Percentiles rank a stretch among this genome's conserved stretches.
Evolutionary conservation across 2,888 invertebrate species (phyloP).

Genomic region (Taphrorychus bicolor): DNA sequence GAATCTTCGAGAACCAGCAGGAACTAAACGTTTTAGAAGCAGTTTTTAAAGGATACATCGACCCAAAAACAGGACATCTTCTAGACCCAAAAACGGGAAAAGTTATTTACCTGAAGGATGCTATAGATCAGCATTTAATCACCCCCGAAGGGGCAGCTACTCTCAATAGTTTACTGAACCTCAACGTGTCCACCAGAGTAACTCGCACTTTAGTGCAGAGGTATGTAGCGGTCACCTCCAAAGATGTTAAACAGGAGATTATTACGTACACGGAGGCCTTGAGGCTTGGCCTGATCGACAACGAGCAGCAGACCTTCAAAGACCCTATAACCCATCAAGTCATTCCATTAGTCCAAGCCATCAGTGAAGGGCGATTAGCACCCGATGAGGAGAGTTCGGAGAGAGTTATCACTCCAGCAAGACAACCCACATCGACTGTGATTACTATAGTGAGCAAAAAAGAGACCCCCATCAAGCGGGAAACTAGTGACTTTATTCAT

Average conservation of each 20-base stretch:
- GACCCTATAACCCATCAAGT: constrained; percentile 77
- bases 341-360: constrained; percentile 79
- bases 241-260: constrained; percentile 66
- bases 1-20: constrained; percentile 76
- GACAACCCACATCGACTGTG: constrained; percentile 43
- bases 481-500: constrained; percentile 46
- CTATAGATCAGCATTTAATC: constrained; percentile 84
- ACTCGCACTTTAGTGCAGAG: constrained; percentile 85
- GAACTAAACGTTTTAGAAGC: constrained; percentile 88
- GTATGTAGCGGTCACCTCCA: constrained; percentile 77
- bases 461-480: constrained; percentile 40
- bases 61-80: constrained; percentile 87
- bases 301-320: constrained; percentile 75
- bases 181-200: constrained; percentile 87
- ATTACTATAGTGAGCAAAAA: constrained; percentile 46
- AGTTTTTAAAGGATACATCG: constrained; percentile 84
- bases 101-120: constrained; percentile 82
- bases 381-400: constrained; percentile 62
- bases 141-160: constrained; percentile 88
- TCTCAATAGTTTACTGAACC: constrained; percentile 83
- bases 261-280: constrained; percentile 83
- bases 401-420: constrained; percentile 48
- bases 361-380: constrained; percentile 74
- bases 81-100: constrained; percentile 76
- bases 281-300: constrained; percentile 79